These are phyloP conservation scores for Tiliqua scincoides DNA, from an alignment of 2,113 vertebrate species.

Conservation along the genomic window DNA sequence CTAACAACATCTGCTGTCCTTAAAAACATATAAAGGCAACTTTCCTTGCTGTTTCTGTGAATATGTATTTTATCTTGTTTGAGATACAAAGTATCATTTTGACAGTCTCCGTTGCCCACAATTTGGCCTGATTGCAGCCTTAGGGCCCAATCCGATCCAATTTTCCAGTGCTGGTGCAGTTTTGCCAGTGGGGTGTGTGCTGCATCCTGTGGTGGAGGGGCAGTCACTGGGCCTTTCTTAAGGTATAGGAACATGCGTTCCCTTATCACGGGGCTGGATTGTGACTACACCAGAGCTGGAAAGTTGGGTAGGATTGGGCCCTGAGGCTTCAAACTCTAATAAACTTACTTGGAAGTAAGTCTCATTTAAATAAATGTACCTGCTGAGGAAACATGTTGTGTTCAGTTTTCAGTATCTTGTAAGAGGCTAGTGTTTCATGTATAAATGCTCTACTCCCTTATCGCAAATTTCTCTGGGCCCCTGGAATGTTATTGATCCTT, in stretches of 20 bases:
- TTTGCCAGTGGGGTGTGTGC: too few relatives aligned
- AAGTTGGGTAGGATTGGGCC: background rate
- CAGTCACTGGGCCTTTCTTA: too few relatives aligned
- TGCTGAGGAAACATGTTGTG: background rate
- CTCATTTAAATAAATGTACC: background rate
- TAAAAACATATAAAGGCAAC: conserved; percentile 22
- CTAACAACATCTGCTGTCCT: conserved; percentile 26
- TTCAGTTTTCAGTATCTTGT: background rate
- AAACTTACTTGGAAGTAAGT: background rate
- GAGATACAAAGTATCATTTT: conserved; percentile 2
- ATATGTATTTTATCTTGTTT: conserved; percentile 2
- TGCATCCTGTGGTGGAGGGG: too few relatives aligned
- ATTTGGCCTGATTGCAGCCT: too few relatives aligned
- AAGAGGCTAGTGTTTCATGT: background rate
- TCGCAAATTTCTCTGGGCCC: background rate
- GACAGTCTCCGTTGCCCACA: background rate
- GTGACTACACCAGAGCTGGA: too few relatives aligned
- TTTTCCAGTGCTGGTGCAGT: too few relatives aligned
- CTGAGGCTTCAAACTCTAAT: background rate
- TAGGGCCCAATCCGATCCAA: too few relatives aligned
- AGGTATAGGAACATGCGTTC: too few relatives aligned
- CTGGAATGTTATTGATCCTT: background rate
- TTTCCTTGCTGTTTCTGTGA: background rate
- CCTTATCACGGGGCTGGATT: too few relatives aligned
- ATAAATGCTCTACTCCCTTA: background rate